Evolutionary conservation across 2,888 invertebrate genomes (phyloP), one percentile per base, ranked within the genome.

Genomic region (Perizoma affinitatum): DNA sequence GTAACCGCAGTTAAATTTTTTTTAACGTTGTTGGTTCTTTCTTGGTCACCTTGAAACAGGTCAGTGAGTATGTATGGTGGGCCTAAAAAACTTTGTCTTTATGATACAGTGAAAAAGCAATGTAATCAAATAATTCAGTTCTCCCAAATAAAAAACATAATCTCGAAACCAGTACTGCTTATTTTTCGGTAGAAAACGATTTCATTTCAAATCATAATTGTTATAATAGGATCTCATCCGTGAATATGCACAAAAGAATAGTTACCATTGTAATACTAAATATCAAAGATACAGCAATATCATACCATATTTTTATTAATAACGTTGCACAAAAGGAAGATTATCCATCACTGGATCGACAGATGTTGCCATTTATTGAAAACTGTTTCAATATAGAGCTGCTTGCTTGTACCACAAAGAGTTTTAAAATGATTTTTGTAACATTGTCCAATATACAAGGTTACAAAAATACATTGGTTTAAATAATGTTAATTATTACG

Each of bases 281-380:
- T 82, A 85, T 78, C 82, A 81, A 76, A 88, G 86, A 86, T 87
- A 50, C 41, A 84, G 82, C 78, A 85, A 85, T 87, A 88, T 88
- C 78, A 81, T 84, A 73, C 79, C 86, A 91, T 90, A 91, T 92
- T 91, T 90, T 92, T 92, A 91, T 91, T 91, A 92, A 92, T 92
- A 91, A 83, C 79, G 73, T 74, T 69, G 70, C 83, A 91, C 91
- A 92, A 92, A 83, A 76, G 87, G 81, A 81, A 89, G 91, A 90
- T 92, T 91, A 92, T 87, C 88, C 86, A 80, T 79, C 80, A 74
- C 80, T 77, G 70, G 74, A 22, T 74, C 72, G 77, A 87, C 91
- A 91, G 90, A 88, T 89, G 90, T 84, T 79, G 76, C 82, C 73
- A 71, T 22, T 22, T 22, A 22, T 68, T 68, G 65, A 65, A 66